Base-by-base conservation (phyloP, 35 echinoderm and acorn worm genomes). In the Apostichopus japonicus region DNA sequence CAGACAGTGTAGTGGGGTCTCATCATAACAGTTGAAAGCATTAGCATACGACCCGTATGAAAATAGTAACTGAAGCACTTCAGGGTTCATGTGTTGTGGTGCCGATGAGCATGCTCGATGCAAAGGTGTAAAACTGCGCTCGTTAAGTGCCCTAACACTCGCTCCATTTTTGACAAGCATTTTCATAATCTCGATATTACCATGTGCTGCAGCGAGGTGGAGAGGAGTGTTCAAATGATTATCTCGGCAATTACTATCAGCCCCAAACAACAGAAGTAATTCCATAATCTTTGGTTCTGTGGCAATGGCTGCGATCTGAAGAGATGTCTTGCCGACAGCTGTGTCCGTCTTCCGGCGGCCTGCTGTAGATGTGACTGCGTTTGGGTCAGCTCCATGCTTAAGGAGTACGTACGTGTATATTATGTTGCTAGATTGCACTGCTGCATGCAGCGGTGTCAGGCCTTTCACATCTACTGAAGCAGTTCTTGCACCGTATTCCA, bases 401-500 rank as follows among this genome's bases (percentile, higher is more conserved):
- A 99, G 78, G 4, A 99, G 77, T 10, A 99, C 79, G 23, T 95
- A 91, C 23, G 94, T 94, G 78, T 88, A 99, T 15, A 93, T 56
- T 17, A 91, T 91, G 91, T 99, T 96, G 10, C 95, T 92, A 4
- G 72, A 88, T 72, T 96, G 93, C 24, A 86, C 92, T 1, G 97
- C 95, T 21, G 90, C 33, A 71, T 99, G 97, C 14, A 99, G 86
- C 17, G 93, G 90, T 33, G 94, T 95, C 53, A 99, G 62, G 0
- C 97, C 97, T 79, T 80, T 94, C 4, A 88, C 58, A 70, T 96
- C 91, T 16, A 93, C 73, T 1, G 84, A 25, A 19, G 94, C 86
- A 10, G 97, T 92, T 72, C 95, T 93, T 10, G 97, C 97, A 6
- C 97, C 97, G 78, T 99, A 96, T 78, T 94, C 77, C 54, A 99